Evolutionary conservation across 2,888 invertebrate species (phyloP), one percentile per base, ranked within the genome.

Genomic region (Leptinotarsa tumamoca): DNA sequence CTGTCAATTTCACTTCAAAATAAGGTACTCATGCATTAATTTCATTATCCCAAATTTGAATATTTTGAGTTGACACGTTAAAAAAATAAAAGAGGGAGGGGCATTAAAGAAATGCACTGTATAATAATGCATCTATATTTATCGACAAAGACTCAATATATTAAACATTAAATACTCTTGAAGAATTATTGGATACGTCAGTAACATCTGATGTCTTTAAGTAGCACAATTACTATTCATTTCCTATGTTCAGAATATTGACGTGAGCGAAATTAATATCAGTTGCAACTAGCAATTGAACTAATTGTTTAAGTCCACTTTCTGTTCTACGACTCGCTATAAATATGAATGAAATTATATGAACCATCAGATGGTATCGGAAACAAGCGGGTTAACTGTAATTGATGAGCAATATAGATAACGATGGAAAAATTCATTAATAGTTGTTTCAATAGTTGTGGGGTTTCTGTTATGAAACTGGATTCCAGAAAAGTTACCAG

Each of bases 221-320:
- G 63, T 63, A 33, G 63, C 23, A 63, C 63, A 33, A 63, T 63
- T 63, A 63, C 33, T 33, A 63, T 33, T 63, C 63, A 63, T n/a
- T 63, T 63, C 63, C 63, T 63, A 63, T 63, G 3, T 27, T 27
- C 33, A 63, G 33, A 17, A 13, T 10, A 63, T 63, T 33, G 63
- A 63, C 63, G 63, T 63, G 33, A 63, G 33, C 33, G 33, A 63
- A 33, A 33, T 17, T 63, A 33, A 63, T 15, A 63, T 63, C 27
- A n/a, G 63, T 56, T 56, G 56, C 56, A 56, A 56, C 7, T 33
- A 33, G 63, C 33, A 63, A 10, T 63, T 63, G 63, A 18, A 33
- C 33, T 63, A 63, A 63, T 63, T 63, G 33, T 33, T 63, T 14
- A 17, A 63, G 63, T 27, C 63, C 56, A 58, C 56, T 23, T 58